These are phyloP conservation scores for Cebuella pygmaea DNA, from an alignment of 2,797 vertebrate genomes.

Conservation along the genomic window DNA sequence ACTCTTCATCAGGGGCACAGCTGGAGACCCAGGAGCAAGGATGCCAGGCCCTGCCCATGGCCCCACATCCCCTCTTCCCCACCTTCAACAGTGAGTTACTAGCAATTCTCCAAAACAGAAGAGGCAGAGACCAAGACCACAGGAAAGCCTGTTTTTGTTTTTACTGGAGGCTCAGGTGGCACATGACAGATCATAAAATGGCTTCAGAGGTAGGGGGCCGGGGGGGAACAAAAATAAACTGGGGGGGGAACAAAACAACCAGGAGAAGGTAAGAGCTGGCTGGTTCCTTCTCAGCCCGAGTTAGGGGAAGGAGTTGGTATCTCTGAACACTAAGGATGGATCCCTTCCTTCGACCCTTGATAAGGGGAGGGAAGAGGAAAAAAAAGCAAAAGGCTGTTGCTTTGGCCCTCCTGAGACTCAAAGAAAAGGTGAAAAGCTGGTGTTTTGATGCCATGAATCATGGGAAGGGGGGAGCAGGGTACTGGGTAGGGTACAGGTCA, in stretches of 20 bases:
- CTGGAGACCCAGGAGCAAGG: not conserved
- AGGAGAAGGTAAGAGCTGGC: slow-evolving; percentile 72
- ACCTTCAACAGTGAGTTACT: not conserved
- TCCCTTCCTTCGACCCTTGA: slow-evolving; percentile 58
- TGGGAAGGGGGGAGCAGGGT: not conserved
- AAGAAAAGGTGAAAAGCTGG: slow-evolving; percentile 51
- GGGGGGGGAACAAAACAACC: slow-evolving; percentile 69
- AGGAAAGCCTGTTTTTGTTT: slow-evolving; percentile 80
- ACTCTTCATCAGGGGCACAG: not conserved
- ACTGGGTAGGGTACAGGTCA: slow-evolving; percentile 60
- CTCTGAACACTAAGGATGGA: slow-evolving; percentile 58
- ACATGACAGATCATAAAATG: slow-evolving; percentile 79
- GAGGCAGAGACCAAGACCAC: slow-evolving; percentile 60
- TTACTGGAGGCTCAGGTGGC: slow-evolving; percentile 83
- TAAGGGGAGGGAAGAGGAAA: not conserved
- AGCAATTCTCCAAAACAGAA: not conserved
- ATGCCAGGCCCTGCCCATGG: not conserved
- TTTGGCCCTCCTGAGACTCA: slow-evolving; percentile 72
- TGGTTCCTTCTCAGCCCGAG: slow-evolving; percentile 75
- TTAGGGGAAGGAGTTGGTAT: slow-evolving; percentile 56
- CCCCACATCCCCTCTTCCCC: too few species aligned
- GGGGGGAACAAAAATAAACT: slow-evolving; percentile 75
- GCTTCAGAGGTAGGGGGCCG: slow-evolving; percentile 67
- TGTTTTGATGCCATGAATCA: slow-evolving; percentile 75
- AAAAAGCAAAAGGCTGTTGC: slow-evolving; percentile 68